phyloP scores from a whole-genome alignment of 2,888 invertebrate species.

The Synergus itoensis region DNA sequence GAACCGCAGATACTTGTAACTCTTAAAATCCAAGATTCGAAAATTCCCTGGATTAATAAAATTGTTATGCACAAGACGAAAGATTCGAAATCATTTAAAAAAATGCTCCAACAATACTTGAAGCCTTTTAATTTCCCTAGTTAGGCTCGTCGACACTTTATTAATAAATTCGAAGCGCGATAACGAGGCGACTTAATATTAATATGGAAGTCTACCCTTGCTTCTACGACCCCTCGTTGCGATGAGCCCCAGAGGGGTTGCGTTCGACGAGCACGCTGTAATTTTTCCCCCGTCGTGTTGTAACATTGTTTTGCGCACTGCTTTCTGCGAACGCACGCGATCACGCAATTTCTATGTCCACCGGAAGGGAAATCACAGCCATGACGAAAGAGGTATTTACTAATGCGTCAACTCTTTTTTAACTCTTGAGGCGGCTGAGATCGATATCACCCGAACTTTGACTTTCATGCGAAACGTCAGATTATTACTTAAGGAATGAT shows the following conservation, averaged over 20 bases:
- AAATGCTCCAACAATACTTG: background rate
- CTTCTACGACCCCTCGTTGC: constrained; percentile 43
- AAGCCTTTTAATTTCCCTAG: background rate
- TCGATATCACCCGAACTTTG: background rate
- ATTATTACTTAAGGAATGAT: constrained; percentile 15
- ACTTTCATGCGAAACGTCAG: background rate
- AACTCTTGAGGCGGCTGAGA: background rate
- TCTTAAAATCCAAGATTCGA: background rate
- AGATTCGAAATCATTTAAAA: background rate
- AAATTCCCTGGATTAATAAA: background rate
- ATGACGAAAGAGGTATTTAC: constrained; percentile 48
- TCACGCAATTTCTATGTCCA: constrained; percentile 59
- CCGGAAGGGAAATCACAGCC: constrained; percentile 63
- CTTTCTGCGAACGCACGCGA: constrained; percentile 61
- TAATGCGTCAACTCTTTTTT: background rate
- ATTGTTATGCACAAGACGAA: background rate
- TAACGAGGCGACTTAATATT: constrained; percentile 61
- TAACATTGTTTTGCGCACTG: constrained; percentile 48
- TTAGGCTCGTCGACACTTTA: background rate
- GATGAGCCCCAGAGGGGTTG: constrained; percentile 53
- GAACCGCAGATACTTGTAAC: background rate
- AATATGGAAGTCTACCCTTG: constrained; percentile 55
- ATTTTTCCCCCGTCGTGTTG: constrained; percentile 50
- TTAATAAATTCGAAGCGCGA: constrained; percentile 45
- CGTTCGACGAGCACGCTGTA: constrained; percentile 49